Evolutionary conservation across 2,888 invertebrate species (phyloP), one percentile per base, ranked within the genome.

Genomic region (Hirtodrosophila duncani): DNA sequence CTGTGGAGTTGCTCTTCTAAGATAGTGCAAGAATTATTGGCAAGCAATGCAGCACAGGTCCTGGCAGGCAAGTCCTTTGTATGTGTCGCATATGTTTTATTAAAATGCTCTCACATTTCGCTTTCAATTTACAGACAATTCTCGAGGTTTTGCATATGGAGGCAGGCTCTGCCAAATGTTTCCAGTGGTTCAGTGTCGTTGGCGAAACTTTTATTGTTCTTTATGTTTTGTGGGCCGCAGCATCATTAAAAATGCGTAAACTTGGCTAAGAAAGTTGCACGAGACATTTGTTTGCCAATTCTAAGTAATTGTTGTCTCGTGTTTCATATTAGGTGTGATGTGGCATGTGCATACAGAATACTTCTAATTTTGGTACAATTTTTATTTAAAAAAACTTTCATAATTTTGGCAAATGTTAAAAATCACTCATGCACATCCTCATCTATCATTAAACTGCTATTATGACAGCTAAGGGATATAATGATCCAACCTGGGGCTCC

Each of bases 1-100:
- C 3, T n/a, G 23, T 16, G 10, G 7, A 11, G 27, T 27, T 11
- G 18, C 11, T 59, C 36, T 21, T 41, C 34, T 51, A 79, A 74
- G 72, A 74, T 74, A 74, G 72, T 74, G 80, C 68, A 71, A 81
- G 64, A 81, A 58, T 74, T 71, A 71, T 81, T 65, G 82, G 80
- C 77, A 58, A 57, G 58, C 67, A 53, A 43, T 78, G 71, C 71
- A 44, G 23, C 36, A 10, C 16, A 29, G 17, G 14, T 43, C n/a
- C n/a, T n/a, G n/a, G n/a, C n/a, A n/a, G n/a, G 20, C 11, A 26
- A 7, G 33, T 36, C 30, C 31, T 18, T 57, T 34, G 21, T 31
- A 37, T 37, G 23, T 18, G 67, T 48, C 80, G 55, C 82, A 74
- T 74, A 74, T 74, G 72, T 81, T 74, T 74, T 81, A 74, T 74